Base-by-base conservation (phyloP, 2,113 vertebrate genomes). In the Jacana jacana region DNA sequence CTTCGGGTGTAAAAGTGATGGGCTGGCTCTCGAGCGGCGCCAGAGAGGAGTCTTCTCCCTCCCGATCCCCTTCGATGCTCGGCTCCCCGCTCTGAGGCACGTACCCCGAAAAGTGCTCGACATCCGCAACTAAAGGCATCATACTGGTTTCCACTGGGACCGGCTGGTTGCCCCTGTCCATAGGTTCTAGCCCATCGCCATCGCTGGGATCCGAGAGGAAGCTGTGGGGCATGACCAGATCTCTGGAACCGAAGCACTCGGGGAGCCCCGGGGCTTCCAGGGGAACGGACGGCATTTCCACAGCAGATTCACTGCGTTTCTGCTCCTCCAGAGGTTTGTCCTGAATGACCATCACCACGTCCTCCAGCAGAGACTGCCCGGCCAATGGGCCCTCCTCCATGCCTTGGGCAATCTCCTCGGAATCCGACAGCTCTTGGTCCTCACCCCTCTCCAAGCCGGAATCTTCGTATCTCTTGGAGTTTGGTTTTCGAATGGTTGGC, bases 11-110 rank as follows among this genome's bases (percentile, higher is more conserved):
- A 91, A 99, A 99, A 5, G 99, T 99, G 88, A 99, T 99, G 18
- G 99, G 99, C 87, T 99, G 99, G 97, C 99, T 99, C 97, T 99
- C 99, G 11, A 99, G 95, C 0, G 99, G 99, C 5, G 99, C 99
- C 70, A 99, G 96, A 7, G 99, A 98, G 18, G 98, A 98, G 25
- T 99, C 99, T n/a, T 99, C 99, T 55, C 98, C 98, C 5, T 99
- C 99, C 46, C 97, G 97, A 61, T 98, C 98, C 1, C 99, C 99
- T 54, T 99, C 98, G 5, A 97, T 91, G 72, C 97, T 97, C 0
- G 97, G 97, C 42, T 98, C 98, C 48, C 97, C 97, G 12, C 88
- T 97, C 85, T 98, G 98, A 35, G 99, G 98, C 10, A 98, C 97
- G 1, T 99, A 99, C 66, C 96, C 95, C 6, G 99, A 94, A 86